Conservation (phyloP, 1,140 invertebrate genomes). For the Microplitis mediator region DNA sequence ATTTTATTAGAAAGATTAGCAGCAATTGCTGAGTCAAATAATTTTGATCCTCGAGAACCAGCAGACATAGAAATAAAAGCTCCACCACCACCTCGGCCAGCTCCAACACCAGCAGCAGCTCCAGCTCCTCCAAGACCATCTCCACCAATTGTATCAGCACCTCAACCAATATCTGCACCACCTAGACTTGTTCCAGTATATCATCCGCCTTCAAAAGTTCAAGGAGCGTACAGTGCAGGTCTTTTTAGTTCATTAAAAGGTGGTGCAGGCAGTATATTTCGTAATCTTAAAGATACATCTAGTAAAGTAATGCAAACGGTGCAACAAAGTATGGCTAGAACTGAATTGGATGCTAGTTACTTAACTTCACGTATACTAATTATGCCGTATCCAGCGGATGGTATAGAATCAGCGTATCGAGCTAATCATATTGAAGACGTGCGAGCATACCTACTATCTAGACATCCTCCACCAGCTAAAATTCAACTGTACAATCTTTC, state of each 20-base stretch:
- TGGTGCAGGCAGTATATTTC: constrained; percentile 84
- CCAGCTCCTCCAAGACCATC: constrained; percentile 49
- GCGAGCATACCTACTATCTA: constrained; percentile 72
- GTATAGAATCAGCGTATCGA: constrained; percentile 89
- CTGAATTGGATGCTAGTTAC: constrained; percentile 88
- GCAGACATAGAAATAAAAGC: constrained; percentile 68
- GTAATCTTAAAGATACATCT: constrained; percentile 95
- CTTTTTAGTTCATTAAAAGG: constrained; percentile 83
- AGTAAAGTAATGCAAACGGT: constrained; percentile 96
- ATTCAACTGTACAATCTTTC: constrained; percentile 83
- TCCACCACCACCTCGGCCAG: constrained; percentile 40
- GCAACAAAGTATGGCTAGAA: constrained; percentile 87
- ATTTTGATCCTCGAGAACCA: constrained; percentile 78
- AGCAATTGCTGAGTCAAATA: constrained; percentile 83
- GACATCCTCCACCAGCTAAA: constrained; percentile 74
- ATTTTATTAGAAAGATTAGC: constrained; percentile 83
- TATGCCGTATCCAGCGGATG: constrained; percentile 93
- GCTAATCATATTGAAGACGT: constrained; percentile 95
- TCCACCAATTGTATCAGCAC: constrained; percentile 30
- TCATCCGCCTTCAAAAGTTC: constrained; percentile 38
- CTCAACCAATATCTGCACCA: constrained; percentile 36
- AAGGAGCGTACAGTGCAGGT: constrained; percentile 58
- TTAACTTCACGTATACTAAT: constrained; percentile 87
- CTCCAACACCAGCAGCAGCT: constrained; percentile 35
- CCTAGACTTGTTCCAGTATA: constrained; percentile 38